Evolutionary conservation across 1,140 invertebrate genomes (phyloP).

Genomic region (Anastrepha obliqua): DNA sequence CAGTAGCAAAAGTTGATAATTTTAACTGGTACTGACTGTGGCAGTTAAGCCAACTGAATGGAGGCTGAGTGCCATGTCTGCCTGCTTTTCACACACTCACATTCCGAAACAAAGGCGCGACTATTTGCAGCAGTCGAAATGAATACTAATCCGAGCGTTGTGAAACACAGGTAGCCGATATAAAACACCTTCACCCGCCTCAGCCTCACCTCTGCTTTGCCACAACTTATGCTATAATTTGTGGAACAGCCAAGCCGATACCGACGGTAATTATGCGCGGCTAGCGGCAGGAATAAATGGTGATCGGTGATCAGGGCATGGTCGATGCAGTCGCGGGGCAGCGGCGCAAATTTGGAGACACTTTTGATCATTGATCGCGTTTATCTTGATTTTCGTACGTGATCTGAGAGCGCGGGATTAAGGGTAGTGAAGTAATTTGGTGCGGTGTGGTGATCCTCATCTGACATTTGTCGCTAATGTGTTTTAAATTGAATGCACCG

Average conservation of each 20-base stretch:
- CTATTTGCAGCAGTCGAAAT: not conserved
- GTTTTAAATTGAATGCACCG: conserved; percentile 50
- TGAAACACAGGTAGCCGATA: conserved; percentile 43
- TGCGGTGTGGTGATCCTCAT: conserved; percentile 37
- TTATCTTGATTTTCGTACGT: conserved; percentile 46
- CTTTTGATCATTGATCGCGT: conserved; percentile 47
- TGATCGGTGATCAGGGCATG: not conserved
- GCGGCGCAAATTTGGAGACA: conserved; percentile 49
- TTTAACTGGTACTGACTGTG: conserved; percentile 11
- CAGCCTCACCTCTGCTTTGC: not conserved
- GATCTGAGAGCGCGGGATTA: conserved; percentile 16
- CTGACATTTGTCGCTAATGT: conserved; percentile 52
- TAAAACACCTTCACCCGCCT: conserved; percentile 15
- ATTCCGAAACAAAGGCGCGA: not conserved
- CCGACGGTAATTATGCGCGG: conserved; percentile 8
- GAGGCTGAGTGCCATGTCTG: conserved; percentile 19
- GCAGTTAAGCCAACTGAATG: not conserved
- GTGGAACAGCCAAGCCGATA: not conserved
- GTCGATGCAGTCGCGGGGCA: not conserved
- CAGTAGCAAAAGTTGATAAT: conserved; percentile 52
- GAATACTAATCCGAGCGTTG: not conserved
- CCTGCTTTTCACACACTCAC: conserved; percentile 1
- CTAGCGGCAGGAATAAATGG: not conserved
- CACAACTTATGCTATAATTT: not conserved
- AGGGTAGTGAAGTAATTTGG: not conserved